Evolutionary conservation across 2,888 invertebrate genomes (phyloP), one percentile per base, ranked within the genome.

Genomic region (Drosophila borborema): DNA sequence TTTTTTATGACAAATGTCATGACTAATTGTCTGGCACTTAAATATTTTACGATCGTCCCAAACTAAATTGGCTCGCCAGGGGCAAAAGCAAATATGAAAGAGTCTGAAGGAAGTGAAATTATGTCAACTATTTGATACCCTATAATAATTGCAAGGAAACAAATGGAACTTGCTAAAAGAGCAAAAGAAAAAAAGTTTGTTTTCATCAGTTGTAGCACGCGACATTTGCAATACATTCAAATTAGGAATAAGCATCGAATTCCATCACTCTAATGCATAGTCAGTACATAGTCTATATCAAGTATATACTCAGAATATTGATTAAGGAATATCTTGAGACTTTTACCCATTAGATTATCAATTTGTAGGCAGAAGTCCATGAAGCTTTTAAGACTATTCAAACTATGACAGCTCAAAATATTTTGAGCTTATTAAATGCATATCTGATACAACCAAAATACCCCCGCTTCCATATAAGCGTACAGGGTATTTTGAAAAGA

Each of bases 11-110:
- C 72, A 82, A 87, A 73, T 82, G 72, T 74, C 74, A 79, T 86
- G 82, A 79, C 90, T 88, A 86, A 88, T 86, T 86, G 86, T 81
- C 74, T 54, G 80, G 74, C 88, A 85, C 81, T 81, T 75, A 86
- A 84, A 74, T 61, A 66, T 64, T 78, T 77, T 85, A 80, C 55
- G 77, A 70, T 74, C 69, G 45, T 56, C 63, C 46, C 70, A 69
- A 74, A 49, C 60, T 46, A 78, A 74, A 56, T 67, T 78, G 69
- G 74, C 43, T 38, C 64, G 36, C 59, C 60, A 64, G 61, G 36
- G 54, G 28, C 54, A 31, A 51, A 54, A 53, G 20, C 40, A 23
- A 64, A 56, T 64, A 60, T 56, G 63, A 55, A 48, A 59, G 51
- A 34, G 41, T 49, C 46, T 14, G 10, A 1, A n/a, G 14, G 3